Base-by-base conservation (phyloP, 1,140 invertebrate genomes). In the Euglossa dilemma region DNA sequence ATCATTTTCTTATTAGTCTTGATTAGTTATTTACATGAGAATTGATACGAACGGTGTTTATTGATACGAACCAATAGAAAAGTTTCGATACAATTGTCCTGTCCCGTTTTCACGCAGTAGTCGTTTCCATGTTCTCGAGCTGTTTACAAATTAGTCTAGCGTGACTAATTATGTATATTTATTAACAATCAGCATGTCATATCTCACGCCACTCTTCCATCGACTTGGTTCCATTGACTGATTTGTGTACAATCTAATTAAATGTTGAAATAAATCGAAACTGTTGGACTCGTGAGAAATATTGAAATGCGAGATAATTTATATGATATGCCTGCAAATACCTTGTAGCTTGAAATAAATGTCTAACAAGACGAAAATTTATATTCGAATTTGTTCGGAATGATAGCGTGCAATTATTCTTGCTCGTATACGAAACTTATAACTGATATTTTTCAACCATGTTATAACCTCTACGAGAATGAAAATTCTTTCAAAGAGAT, bases 111-210 rank as follows among this genome's bases (percentile, higher is more conserved):
- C 43, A 67, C 14, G 43, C 14, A 67, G 43, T 43, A 16, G 56
- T n/a, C 47, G 57, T 25, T 52, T 70, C 52, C 50, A n/a, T 70
- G 67, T 70, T 70, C n/a, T 14, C 16, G 9, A 23, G 56, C 18
- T 59, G 57, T 57, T 73, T 74, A 59, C 1, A 59, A n/a, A 25
- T 8, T 59, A 18, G 9, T 7, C 56, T 59, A 59, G 54, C 71
- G 71, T 59, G 45, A 74, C 71, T 74, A 45, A 74, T 74, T 74
- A 59, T 74, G 43, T 28, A 50, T 12, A n/a, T 23, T 20, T 73
- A 73, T 73, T 73, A 57, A 43, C 28, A 73, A 59, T 59, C 56
- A 45, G 43, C 54, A 45, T 23, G 56, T 59, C 23, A 23, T 59
- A 59, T 74, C 71, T 73, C 43, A 45, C 56, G 71, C 36, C 54